Evolutionary conservation across 2,888 invertebrate species (phyloP), one percentile per base, ranked within the genome.

Genomic region (Glomeris marginata): DNA sequence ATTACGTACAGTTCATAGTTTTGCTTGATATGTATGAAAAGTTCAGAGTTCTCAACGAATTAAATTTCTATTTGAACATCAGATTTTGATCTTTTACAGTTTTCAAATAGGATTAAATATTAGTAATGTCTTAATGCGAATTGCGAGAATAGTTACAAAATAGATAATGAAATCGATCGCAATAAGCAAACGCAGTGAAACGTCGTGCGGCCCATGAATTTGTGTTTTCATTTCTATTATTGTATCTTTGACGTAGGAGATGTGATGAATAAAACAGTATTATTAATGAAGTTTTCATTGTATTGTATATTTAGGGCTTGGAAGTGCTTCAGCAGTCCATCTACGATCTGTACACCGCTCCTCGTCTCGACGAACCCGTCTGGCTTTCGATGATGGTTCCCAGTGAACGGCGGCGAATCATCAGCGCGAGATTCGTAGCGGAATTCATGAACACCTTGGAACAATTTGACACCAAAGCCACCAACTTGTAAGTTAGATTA

Each of bases 401-500:
- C 42, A 75, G 58, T 28, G 62, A 59, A 43, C 63, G 64, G 48
- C 58, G 62, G 33, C 64, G 64, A 41, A 55, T 60, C 41, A 57
- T 68, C 22, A 64, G 65, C 59, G 60, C 64, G 28, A 60, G 58
- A 35, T 68, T 69, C 54, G 61, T 70, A 47, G 58, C 61, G 11
- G 65, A 66, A 40, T 65, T 70, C 49, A 62, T 66, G 50, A 47
- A 52, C 10, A 57, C 67, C 8, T 61, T 67, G 5, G 62, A 60
- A 43, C 64, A 65, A 46, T 65, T 80, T 35, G 90, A 91, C 63
- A 84, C 83, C 28, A 90, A 90, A 67, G 77, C 78, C 57, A 87
- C 85, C 8, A 87, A 88, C 67, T 90, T 90, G 90, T 90, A 70
- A 81, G 84, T 77, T n/a, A n/a, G n/a, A n/a, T n/a, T n/a, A n/a